These are phyloP conservation scores for Lottia gigantea DNA, from an alignment of 2,888 invertebrate genomes.

Conservation along the genomic window DNA sequence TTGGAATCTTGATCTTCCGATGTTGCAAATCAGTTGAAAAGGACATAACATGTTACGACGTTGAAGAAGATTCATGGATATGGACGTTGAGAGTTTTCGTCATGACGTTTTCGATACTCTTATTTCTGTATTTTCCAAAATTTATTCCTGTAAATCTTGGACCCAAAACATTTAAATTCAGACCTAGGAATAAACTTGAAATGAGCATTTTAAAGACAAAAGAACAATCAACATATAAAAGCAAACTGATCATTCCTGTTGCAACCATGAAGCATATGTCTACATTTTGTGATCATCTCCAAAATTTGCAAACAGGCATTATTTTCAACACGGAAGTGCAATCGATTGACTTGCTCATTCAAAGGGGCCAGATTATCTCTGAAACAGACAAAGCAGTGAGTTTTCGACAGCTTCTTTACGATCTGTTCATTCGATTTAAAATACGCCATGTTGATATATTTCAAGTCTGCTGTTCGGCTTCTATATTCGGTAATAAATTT, in stretches of 20 bases:
- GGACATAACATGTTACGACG: conserved; percentile 15
- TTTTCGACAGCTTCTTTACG: not conserved
- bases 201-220: not conserved
- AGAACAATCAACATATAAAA: not conserved
- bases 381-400: not conserved
- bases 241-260: not conserved
- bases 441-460: not conserved
- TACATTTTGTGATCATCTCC: not conserved
- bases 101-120: conserved; percentile 18
- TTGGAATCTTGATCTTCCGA: conserved; percentile 3
- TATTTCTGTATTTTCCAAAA: conserved; percentile 28
- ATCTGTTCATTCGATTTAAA: not conserved
- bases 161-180: not conserved
- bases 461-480: not conserved
- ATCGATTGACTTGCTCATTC: not conserved
- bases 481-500: not conserved
- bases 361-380: not conserved
- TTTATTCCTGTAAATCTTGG: conserved; percentile 20
- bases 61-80: conserved; percentile 24
- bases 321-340: not conserved
- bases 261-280: not conserved
- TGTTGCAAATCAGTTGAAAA: conserved; percentile 17
- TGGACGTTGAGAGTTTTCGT: conserved; percentile 26
- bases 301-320: no score
- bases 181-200: not conserved